These are phyloP conservation scores for Drosophila meridionalis DNA, from an alignment of 2,888 invertebrate genomes.

Conservation along the genomic window DNA sequence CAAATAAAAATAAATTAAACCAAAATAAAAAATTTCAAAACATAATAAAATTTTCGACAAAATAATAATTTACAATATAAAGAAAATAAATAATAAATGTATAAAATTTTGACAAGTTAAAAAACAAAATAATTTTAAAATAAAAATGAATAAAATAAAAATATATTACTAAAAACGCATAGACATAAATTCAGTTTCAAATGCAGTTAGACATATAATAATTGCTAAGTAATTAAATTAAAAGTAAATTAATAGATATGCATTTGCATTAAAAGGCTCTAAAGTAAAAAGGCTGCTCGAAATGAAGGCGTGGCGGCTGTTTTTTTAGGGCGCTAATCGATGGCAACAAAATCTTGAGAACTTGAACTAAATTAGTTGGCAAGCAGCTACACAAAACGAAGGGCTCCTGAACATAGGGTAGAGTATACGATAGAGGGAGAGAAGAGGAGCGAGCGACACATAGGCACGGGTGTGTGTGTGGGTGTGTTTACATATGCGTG, in stretches of 20 bases:
- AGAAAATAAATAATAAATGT: neutral
- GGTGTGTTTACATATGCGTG: slow-evolving; percentile 16
- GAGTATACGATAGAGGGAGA: slow-evolving; percentile 6
- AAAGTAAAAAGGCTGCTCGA: slow-evolving; percentile 39
- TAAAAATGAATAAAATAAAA: slow-evolving; percentile 2
- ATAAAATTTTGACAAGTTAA: slow-evolving; percentile 11
- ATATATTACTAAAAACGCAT: slow-evolving; percentile 50
- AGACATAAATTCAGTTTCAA: slow-evolving; percentile 64
- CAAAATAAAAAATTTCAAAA: neutral
- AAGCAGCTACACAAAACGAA: slow-evolving; percentile 71
- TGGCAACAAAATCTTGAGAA: slow-evolving; percentile 5
- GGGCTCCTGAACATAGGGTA: slow-evolving; percentile 34
- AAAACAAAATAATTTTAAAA: slow-evolving; percentile 20
- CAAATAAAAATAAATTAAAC: neutral
- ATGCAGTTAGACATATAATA: slow-evolving; percentile 79
- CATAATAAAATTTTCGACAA: neutral
- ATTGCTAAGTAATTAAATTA: slow-evolving; percentile 45
- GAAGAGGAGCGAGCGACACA: slow-evolving; percentile 30
- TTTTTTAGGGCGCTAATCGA: slow-evolving; percentile 13
- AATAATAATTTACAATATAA: neutral
- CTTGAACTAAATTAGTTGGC: slow-evolving; percentile 39
- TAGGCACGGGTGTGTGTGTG: slow-evolving; percentile 25
- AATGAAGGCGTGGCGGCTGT: slow-evolving; percentile 47
- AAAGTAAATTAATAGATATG: slow-evolving; percentile 42
- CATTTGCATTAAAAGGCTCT: slow-evolving; percentile 34